A percentile compares a stretch with the other conserved stretches of the same genome.
phyloP scores from a whole-genome alignment of 1,140 invertebrate genomes.

The Ceratina calcarata region DNA sequence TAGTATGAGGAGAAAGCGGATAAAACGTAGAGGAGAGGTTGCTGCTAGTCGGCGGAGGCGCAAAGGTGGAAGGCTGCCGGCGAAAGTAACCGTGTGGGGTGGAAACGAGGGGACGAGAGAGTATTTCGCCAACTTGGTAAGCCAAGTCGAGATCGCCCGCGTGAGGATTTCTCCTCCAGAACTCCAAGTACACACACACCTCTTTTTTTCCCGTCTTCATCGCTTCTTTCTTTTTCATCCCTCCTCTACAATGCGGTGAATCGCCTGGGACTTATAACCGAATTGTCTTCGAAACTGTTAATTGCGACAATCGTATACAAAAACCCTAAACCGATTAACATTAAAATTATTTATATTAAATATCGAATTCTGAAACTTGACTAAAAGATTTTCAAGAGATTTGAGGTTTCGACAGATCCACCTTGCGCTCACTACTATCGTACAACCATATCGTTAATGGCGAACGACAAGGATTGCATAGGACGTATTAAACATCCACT shows the following conservation, averaged over 20 bases:
- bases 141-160: constrained; percentile 70
- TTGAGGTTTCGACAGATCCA: no score
- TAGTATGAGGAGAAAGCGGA: constrained; percentile 19
- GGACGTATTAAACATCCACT: neutral
- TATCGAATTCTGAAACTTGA: no score
- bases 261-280: no score
- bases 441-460: no score
- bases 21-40: constrained; percentile 10
- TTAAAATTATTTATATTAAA: no score
- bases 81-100: constrained; percentile 39
- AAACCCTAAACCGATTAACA: no score
- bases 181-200: constrained; percentile 31
- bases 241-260: neutral
- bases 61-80: constrained; percentile 45
- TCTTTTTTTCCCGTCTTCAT: constrained; percentile 8
- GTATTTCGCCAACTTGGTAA: constrained; percentile 75
- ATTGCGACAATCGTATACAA: no score
- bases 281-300: no score
- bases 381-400: no score
- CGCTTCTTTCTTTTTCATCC: constrained; percentile 15
- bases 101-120: constrained; percentile 54
- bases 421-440: no score
- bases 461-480: neutral
- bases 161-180: constrained; percentile 65
- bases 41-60: constrained; percentile 40